A percentile compares a stretch with the other conserved stretches of the same genome.
phyloP scores from a whole-genome alignment of 1,140 invertebrate genomes.

The Drusus annulatus region DNA sequence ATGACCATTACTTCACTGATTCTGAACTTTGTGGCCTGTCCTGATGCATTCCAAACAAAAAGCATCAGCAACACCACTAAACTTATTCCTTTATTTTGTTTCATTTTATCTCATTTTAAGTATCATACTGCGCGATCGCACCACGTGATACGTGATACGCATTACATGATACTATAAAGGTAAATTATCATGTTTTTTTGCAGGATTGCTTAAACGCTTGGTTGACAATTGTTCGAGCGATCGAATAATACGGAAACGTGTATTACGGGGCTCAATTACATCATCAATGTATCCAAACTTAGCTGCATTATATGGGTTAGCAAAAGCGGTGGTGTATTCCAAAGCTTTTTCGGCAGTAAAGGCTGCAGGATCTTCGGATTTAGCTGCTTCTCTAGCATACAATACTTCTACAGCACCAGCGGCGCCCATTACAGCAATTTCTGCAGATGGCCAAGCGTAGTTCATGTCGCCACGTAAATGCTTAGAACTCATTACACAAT shows the following conservation, averaged over 20 bases:
- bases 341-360: slow-evolving; percentile 90
- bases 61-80: not conserved
- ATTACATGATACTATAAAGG: not conserved
- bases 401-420: slow-evolving; percentile 53
- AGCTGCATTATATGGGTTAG: not conserved
- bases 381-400: slow-evolving; percentile 59
- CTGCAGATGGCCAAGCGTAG: not conserved
- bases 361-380: slow-evolving; percentile 61
- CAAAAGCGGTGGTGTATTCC: not conserved
- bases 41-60: not conserved
- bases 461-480: slow-evolving; percentile 15
- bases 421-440: slow-evolving; percentile 12
- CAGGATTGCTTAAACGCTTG: not conserved
- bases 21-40: not conserved
- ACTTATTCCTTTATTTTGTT: not conserved
- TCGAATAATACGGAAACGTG: not conserved
- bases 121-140: not conserved
- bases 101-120: not conserved
- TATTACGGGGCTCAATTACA: not conserved
- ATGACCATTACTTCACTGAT: not conserved
- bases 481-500: slow-evolving; percentile 20
- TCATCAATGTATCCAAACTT: not conserved
- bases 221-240: not conserved
- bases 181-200: slow-evolving; percentile 10
- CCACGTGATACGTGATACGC: no score